Evolutionary conservation across 2,888 invertebrate species (phyloP), one percentile per base, ranked within the genome.

Genomic region (Leptopilina drosophilae): DNA sequence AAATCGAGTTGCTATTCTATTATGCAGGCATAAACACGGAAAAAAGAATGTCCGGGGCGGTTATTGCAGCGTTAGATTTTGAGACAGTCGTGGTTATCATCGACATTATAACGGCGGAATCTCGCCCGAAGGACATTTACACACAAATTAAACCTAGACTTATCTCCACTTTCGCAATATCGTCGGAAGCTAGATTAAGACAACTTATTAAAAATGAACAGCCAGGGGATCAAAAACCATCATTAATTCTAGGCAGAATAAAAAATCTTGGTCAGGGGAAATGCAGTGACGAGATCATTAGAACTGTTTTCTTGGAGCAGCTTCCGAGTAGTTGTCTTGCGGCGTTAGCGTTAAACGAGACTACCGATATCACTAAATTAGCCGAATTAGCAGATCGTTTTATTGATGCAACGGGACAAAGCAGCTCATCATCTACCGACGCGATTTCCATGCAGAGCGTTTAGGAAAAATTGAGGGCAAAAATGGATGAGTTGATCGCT

Each of bases 261-360:
- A 15, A 69, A 0, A 76, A 56, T 12, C 15, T 80, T 1, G 64
- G 64, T 62, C 76, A 59, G 1, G 78, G 69, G 1, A 76, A 78
- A n/a, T 76, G 77, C 42, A 8, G 66, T 0, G 77, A 80, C 15
- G 9, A 59, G 0, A 40, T 80, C 1, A 20, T 76, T 20, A 78
- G n/a, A 26, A 49, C 69, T 2, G 14, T 80, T 6, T 80, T 78
- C 59, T 40, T 80, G 1, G 80, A 80, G 9, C 80, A 78, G 59
- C 42, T 80, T 0, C 64, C 26, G 9, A 15, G 20, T 26, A 20
- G 26, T 26, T 26, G 26, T 64, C 26, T 26, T 26, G 20, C 26
- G 2, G 62, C 76, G 4, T 46, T 80, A 1, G 75, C 80, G 5
- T 62, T 33, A n/a, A 77, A 62, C 53, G 20, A 9, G 0, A 33